Percentiles rank a stretch among this genome's conserved stretches.
These are phyloP conservation scores for Apis cerana DNA, from an alignment of 1,140 invertebrate species.

Conservation along the genomic window DNA sequence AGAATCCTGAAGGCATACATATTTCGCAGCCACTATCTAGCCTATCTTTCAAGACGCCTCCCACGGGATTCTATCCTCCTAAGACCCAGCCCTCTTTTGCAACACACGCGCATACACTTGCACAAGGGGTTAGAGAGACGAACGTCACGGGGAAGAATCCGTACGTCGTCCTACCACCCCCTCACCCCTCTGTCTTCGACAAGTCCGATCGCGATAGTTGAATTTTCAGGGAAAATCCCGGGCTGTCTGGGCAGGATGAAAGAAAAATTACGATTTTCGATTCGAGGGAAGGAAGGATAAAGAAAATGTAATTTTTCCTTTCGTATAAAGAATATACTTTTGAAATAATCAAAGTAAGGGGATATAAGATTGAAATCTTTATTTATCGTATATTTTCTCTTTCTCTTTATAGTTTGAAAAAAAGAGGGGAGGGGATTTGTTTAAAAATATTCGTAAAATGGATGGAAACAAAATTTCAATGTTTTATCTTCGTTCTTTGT, in stretches of 20 bases:
- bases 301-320: background rate
- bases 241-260: background rate
- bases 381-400: background rate
- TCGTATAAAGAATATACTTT: background rate
- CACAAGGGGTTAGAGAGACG: slow-evolving; percentile 42
- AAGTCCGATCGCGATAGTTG: slow-evolving; percentile 51
- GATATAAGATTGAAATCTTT: background rate
- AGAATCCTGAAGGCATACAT: slow-evolving; percentile 70
- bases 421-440: too few species aligned
- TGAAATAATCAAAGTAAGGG: background rate
- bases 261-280: background rate
- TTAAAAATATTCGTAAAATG: too few species aligned
- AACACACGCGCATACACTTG: slow-evolving; percentile 39
- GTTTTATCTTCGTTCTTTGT: too few species aligned
- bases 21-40: slow-evolving; percentile 70
- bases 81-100: slow-evolving; percentile 63
- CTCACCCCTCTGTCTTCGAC: slow-evolving; percentile 19
- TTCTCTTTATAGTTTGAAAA: too few species aligned
- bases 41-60: slow-evolving; percentile 69
- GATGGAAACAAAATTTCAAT: too few species aligned
- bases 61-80: slow-evolving; percentile 67
- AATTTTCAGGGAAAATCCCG: slow-evolving; percentile 16
- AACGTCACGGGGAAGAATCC: slow-evolving; percentile 51
- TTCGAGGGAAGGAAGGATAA: background rate
- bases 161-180: slow-evolving; percentile 1